phyloP scores from a whole-genome alignment of 1,140 invertebrate species.

The Heterodera carotae region DNA sequence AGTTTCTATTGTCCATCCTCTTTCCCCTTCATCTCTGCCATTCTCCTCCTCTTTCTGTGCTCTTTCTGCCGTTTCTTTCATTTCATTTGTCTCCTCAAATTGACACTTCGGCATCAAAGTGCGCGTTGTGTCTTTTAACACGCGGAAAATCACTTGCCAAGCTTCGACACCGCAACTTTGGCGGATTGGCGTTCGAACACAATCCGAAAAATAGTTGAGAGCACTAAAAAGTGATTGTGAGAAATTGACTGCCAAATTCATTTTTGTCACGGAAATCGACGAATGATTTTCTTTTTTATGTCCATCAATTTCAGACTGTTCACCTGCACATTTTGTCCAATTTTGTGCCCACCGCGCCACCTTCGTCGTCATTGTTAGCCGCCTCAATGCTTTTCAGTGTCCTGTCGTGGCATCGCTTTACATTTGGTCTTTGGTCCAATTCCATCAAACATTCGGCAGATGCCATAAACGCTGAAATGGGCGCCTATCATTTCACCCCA shows the following conservation, averaged over 20 bases:
- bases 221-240: conserved; percentile 54
- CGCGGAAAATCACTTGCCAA: conserved; percentile 62
- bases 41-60: conserved; percentile 3
- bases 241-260: conserved; percentile 31
- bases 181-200: conserved; percentile 57
- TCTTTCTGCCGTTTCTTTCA: neutral
- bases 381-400: conserved; percentile 62
- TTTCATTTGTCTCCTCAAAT: conserved; percentile 44
- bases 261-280: neutral
- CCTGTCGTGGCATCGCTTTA: conserved; percentile 62
- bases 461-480: conserved; percentile 60
- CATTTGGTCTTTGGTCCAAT: conserved; percentile 56
- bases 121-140: conserved; percentile 63
- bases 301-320: neutral
- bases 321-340: conserved; percentile 47
- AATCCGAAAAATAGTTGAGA: conserved; percentile 63
- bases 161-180: conserved; percentile 61
- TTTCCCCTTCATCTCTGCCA: neutral
- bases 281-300: neutral
- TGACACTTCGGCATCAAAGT: conserved; percentile 63
- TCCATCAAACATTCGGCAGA: conserved; percentile 65
- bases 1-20: neutral
- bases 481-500: no score
- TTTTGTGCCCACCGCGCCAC: conserved; percentile 54
- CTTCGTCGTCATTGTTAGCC: conserved; percentile 55